Evolutionary conservation across 2,888 invertebrate species (phyloP).

Genomic region (Eulithis testata): DNA sequence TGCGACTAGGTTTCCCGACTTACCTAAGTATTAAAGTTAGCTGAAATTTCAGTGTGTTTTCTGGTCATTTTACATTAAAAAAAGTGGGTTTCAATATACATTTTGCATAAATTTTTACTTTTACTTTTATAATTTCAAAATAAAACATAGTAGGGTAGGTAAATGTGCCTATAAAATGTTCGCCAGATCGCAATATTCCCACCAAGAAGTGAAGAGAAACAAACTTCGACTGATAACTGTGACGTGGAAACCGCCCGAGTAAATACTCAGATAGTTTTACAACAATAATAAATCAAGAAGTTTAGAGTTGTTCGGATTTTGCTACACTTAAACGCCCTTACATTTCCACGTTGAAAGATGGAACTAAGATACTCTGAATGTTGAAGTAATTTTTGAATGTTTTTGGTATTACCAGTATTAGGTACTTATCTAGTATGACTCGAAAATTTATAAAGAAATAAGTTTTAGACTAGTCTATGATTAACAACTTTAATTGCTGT

Average conservation of each 20-base stretch:
- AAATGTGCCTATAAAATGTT: constrained; percentile 5
- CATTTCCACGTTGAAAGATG: constrained; percentile 23
- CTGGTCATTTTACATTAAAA: no score
- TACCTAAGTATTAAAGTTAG: no score
- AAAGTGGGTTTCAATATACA: background rate
- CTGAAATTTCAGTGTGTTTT: no score
- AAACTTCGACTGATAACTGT: constrained; percentile 73
- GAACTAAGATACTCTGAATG: constrained; percentile 16
- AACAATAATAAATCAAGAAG: constrained; percentile 62
- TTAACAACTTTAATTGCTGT: no score
- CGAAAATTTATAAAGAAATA: no score
- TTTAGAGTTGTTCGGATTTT: constrained; percentile 47
- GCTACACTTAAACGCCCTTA: constrained; percentile 34
- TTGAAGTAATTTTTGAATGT: background rate
- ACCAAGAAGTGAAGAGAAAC: constrained; percentile 44
- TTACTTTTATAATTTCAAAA: no score
- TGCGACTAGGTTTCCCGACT: no score
- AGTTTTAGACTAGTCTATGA: no score
- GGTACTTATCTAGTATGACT: no score
- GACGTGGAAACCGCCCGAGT: constrained; percentile 65
- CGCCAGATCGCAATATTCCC: constrained; percentile 8
- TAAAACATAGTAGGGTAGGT: background rate
- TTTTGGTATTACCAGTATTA: no score
- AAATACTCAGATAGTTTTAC: constrained; percentile 67
- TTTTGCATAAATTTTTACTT: no score